phyloP scores from a whole-genome alignment of 2,113 vertebrate genomes.

The Hippocampus guttulatus region DNA sequence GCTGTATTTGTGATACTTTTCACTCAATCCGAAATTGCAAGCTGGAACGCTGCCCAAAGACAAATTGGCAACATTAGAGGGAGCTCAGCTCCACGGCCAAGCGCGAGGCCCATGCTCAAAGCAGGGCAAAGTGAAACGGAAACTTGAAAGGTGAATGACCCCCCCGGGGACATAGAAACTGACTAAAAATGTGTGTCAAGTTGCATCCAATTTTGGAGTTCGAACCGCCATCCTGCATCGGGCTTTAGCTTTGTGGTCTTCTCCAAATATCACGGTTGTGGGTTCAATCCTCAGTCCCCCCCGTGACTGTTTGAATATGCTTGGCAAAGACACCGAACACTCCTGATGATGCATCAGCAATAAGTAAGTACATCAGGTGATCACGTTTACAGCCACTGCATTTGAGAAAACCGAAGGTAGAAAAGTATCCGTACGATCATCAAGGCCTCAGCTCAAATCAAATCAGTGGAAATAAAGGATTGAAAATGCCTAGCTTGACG shows the following conservation, averaged over 20 bases:
- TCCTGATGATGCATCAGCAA: not conserved
- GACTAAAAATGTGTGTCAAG: not conserved
- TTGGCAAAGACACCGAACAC: not conserved
- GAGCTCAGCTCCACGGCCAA: conserved; percentile 6
- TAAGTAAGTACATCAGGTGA: too few species aligned
- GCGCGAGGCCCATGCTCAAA: conserved; percentile 10
- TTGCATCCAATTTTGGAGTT: not conserved
- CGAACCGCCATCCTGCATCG: not conserved
- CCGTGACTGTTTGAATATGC: not conserved
- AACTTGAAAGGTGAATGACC: not conserved
- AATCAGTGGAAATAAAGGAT: not conserved
- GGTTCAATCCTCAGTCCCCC: not conserved
- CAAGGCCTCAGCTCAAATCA: not conserved
- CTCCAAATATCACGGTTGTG: not conserved
- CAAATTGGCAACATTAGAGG: conserved; percentile 30
- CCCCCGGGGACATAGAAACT: not conserved
- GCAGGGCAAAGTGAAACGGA: not conserved
- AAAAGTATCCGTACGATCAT: too few species aligned
- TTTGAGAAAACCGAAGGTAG: too few species aligned
- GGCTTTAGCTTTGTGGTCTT: not conserved
- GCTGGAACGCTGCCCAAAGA: conserved; percentile 45
- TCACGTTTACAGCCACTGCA: too few species aligned
- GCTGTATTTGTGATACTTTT: conserved; percentile 39
- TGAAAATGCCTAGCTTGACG: not conserved
- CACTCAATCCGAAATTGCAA: conserved; percentile 27